Evolutionary conservation across 2,113 vertebrate genomes (phyloP), one percentile per base, ranked within the genome.

Genomic region (Prionailurus viverrinus): DNA sequence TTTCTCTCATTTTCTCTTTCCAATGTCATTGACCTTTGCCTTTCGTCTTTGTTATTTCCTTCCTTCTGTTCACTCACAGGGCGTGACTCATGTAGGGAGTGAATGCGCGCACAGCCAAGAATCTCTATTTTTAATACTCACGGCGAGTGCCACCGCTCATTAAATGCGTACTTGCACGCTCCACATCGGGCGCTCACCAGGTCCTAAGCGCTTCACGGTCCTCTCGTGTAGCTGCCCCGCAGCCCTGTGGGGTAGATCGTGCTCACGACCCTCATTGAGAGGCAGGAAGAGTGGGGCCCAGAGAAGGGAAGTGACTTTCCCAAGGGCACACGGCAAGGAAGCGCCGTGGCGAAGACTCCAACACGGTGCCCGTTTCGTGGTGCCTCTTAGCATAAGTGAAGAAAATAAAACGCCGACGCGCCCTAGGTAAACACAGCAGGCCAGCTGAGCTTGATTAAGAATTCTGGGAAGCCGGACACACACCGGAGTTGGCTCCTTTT

Each of bases 381-480:
- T 6, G 31, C 33, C 27, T 61, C n/a, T 15, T n/a, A 7, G 39
- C 16, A 14, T 3, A 61, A 1, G 39, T 33, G 36, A 31, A 18
- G 45, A 78, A 63, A 89, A 39, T 31, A 48, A 58, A 69, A 78
- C 39, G 27, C 79, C 33, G 0, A 29, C 84, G 65, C 14, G 41
- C 33, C 39, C 81, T n/a, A 25, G 18, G 73, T 53, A 11, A 23
- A 23, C 39, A 29, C 48, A 13, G 29, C 9, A n/a, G 45, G 53
- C 71, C 4, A 3, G 18, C 53, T 73, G 45, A 45, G 45, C 45
- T 45, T 29, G 92, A 69, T 73, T n/a, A 92, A 45, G 92, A 61
- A n/a, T 89, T 97, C 97, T 89, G 89, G 96, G 96, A 98, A 97
- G 96, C 73, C 41, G 0, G 73, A 45, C 45, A 45, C 45, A 45